Evolutionary conservation across 2,797 vertebrate genomes (phyloP).

Genomic region (Ataeniobius toweri): DNA sequence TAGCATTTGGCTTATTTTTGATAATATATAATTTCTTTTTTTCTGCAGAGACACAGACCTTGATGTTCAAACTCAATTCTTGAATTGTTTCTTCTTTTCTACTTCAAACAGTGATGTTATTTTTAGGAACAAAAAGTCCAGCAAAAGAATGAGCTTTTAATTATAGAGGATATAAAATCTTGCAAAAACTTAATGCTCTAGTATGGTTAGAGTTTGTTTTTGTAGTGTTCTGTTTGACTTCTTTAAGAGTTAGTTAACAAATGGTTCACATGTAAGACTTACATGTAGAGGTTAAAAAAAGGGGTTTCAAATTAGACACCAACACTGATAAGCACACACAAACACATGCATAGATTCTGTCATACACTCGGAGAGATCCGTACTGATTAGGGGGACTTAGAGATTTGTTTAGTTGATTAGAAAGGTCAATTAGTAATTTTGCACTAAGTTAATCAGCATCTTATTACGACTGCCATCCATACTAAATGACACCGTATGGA

Average conservation of each 20-base stretch:
- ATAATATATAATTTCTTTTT: background rate
- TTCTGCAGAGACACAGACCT: conserved; percentile 14
- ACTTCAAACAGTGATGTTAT: background rate
- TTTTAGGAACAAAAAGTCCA: background rate
- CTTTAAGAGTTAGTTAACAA: background rate
- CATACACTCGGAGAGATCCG: conserved; percentile 76
- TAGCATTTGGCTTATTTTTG: conserved; percentile 38
- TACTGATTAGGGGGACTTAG: conserved; percentile 85
- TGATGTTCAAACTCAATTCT: background rate
- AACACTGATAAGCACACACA: conserved; percentile 16
- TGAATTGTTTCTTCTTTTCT: background rate
- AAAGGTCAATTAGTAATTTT: conserved; percentile 90
- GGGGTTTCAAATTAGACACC: background rate
- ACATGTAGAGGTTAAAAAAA: conserved; percentile 1
- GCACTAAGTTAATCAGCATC: conserved; percentile 88
- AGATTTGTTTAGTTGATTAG: conserved; percentile 89
- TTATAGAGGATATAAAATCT: background rate
- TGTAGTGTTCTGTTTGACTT: background rate
- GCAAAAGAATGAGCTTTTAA: background rate
- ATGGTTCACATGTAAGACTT: background rate
- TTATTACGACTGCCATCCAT: conserved; percentile 81
- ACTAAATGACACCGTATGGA: conserved; percentile 81
- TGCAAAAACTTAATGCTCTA: background rate
- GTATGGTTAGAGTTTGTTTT: background rate
- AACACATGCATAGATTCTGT: conserved; percentile 48